Conservation (phyloP, 2,113 vertebrate genomes). For the Crotalus horridus region DNA sequence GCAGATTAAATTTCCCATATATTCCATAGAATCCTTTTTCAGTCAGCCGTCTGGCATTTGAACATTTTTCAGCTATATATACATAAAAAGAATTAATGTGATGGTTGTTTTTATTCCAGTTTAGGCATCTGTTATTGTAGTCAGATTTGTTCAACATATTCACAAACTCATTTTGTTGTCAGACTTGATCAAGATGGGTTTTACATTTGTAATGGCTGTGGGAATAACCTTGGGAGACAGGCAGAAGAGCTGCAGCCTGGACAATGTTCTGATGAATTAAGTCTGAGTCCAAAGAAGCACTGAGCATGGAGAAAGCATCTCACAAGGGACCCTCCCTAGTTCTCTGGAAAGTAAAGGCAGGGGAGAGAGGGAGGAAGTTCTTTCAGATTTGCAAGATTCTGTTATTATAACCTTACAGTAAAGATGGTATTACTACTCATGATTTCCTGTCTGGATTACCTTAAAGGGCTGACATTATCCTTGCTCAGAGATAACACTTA, state of each 20-base stretch:
- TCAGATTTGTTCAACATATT: background rate
- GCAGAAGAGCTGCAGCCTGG: no score
- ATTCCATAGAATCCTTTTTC: background rate
- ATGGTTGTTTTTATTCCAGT: background rate
- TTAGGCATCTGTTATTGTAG: background rate
- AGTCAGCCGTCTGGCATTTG: background rate
- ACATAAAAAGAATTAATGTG: background rate
- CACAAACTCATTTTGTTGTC: background rate
- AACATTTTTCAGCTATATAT: background rate
- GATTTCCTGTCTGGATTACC: background rate
- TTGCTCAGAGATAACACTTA: background rate
- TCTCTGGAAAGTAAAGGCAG: background rate
- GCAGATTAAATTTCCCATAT: background rate
- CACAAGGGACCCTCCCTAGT: background rate
- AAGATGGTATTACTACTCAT: background rate
- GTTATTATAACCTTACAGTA: background rate
- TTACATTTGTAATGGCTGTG: background rate
- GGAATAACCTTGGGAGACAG: background rate
- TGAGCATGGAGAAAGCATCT: background rate
- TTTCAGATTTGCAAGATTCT: background rate
- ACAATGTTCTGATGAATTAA: background rate
- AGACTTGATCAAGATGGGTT: background rate
- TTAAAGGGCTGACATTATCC: background rate
- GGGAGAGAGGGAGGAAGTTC: background rate
- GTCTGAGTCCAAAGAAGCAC: background rate